Evolutionary conservation across 1,140 invertebrate genomes (phyloP).

Genomic region (Cryptotermes secundus): DNA sequence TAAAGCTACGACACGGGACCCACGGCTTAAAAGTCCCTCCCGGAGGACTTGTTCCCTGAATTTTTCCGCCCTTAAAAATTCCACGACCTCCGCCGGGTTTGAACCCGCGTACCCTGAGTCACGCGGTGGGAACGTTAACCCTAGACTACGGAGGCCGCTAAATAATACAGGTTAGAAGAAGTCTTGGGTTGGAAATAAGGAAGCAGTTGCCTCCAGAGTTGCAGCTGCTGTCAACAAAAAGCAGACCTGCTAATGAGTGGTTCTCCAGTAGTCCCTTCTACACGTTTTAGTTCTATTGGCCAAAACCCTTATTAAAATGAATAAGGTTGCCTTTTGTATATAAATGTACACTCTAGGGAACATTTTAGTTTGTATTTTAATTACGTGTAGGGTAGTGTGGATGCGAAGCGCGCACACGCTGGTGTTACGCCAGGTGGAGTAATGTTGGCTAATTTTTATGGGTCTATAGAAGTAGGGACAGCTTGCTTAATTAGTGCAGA

Average conservation of each 20-base stretch:
- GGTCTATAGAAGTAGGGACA: background rate
- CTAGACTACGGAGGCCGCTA: too few species aligned
- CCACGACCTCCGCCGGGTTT: too few species aligned
- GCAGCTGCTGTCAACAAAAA: constrained; percentile 11
- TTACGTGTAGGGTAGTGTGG: background rate
- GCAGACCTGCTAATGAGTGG: background rate
- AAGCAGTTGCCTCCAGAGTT: background rate
- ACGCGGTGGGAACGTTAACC: too few species aligned
- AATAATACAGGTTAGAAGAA: background rate
- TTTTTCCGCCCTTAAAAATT: too few species aligned
- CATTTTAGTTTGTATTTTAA: background rate
- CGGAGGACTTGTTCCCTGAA: too few species aligned
- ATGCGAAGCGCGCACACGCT: background rate
- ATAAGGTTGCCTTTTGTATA: background rate
- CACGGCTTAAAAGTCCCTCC: too few species aligned
- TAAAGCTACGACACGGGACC: too few species aligned
- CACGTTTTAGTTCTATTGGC: background rate
- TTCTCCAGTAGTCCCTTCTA: background rate
- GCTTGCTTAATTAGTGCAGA: background rate
- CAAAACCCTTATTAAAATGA: background rate
- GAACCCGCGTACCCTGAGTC: too few species aligned
- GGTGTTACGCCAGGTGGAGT: background rate
- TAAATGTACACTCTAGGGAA: background rate
- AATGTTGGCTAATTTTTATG: background rate
- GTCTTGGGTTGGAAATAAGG: background rate